Percentiles rank a stretch among this genome's conserved stretches.
Conservation (phyloP, 2,113 vertebrate species). For the Erythrolamprus reginae region DNA sequence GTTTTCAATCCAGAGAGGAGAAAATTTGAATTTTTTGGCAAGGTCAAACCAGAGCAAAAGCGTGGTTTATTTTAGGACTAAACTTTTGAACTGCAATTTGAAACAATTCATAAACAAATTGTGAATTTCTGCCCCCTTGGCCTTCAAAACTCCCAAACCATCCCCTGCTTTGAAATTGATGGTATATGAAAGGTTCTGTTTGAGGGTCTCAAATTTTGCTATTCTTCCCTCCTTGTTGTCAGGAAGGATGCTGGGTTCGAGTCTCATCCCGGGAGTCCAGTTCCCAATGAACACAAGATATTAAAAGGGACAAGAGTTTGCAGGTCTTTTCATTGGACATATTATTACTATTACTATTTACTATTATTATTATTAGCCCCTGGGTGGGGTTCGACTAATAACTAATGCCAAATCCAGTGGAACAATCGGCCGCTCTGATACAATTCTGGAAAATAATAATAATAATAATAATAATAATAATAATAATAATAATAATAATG, state of each 20-base stretch:
- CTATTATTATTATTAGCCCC: no score
- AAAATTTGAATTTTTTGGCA: neutral
- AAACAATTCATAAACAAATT: neutral
- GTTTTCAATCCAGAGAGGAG: neutral
- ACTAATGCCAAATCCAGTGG: no score
- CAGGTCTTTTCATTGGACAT: neutral
- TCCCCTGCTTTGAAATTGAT: neutral
- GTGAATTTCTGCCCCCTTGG: neutral
- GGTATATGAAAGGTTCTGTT: neutral
- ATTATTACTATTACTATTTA: no score
- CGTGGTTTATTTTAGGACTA: neutral
- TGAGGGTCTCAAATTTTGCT: neutral
- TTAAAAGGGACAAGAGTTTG: neutral
- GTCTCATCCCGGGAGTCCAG: neutral
- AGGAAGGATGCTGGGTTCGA: neutral
- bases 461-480: no score
- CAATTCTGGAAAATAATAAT: no score
- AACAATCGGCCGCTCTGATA: no score
- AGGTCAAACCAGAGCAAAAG: neutral
- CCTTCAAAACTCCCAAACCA: neutral
- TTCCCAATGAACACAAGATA: neutral
- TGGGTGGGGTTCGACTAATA: no score
- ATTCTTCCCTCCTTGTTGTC: neutral
- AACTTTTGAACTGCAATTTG: no score
- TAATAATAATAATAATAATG: no score